Base-by-base conservation (phyloP, 2,797 vertebrate genomes). In the Florisuga fusca region DNA sequence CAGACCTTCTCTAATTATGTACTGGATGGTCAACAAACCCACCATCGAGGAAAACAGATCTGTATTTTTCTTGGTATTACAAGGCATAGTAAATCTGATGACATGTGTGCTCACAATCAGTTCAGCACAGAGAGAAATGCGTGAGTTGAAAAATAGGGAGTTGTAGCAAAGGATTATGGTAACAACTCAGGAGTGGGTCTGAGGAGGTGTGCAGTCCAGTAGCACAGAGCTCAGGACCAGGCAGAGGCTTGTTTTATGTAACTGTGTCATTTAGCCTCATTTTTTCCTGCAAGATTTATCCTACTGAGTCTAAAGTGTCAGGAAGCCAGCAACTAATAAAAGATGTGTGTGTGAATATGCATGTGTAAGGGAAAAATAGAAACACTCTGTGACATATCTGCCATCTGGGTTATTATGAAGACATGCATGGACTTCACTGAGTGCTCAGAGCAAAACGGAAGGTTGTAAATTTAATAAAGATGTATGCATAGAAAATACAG, bases 391-490 rank as follows among this genome's bases (percentile, higher is more conserved):
- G 80, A 34, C 69, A 25, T 25, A 58, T 31, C 73, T 88, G 34
- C 86, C 91, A 81, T 66, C 31, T 72, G 8, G 46, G 43, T 46
- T 54, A 58, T 48, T 79, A 63, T 18, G 34, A 75, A 78, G 63
- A 69, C 45, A 63, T 6, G 13, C 27, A 50, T 14, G 55, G 84
- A 57, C 45, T 89, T 77, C n/a, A 71, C 46, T 1, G 3, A 89
- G 48, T 53, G 23, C 25, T 95, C 66, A 69, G 66, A 74, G 73
- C 27, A 86, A 94, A 90, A 86, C 6, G 64, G 72, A 72, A 90
- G 43, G 76, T 6, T 81, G n/a, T 48, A 93, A 45, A 88, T 84
- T 84, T 76, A 69, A 94, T 72, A 75, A 68, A 84, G 62, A 86
- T 5, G 20, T 46, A 78, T 34, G 46, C n/a, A 69, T 9, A 62